phyloP scores from a whole-genome alignment of 2,113 vertebrate genomes.

The Limanda limanda region DNA sequence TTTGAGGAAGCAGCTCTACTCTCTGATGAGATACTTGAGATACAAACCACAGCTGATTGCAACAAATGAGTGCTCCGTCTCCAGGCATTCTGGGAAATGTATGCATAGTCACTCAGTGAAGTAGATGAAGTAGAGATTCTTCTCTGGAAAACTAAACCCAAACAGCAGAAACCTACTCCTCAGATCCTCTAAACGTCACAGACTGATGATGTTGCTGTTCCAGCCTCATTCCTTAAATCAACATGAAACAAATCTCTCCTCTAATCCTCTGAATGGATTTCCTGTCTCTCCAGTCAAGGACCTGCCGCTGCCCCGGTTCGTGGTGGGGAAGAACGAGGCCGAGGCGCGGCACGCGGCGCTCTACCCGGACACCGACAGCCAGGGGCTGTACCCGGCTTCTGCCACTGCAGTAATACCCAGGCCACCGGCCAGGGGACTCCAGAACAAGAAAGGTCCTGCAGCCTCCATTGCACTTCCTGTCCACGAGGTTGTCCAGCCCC shows the following conservation, averaged over 20 bases:
- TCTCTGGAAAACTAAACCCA: not conserved
- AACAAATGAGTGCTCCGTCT: not conserved
- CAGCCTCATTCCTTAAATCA: not conserved
- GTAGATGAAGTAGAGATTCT: not conserved
- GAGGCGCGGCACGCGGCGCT: constrained; percentile 88
- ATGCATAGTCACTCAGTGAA: not conserved
- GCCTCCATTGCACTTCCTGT: constrained; percentile 81
- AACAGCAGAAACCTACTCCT: not conserved
- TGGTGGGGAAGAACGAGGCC: constrained; percentile 94
- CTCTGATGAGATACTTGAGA: not conserved
- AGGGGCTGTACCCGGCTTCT: constrained; percentile 90
- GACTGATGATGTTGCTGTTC: not conserved
- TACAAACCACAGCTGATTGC: no score
- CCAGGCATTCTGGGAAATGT: not conserved
- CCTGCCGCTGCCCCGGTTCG: constrained; percentile 93
- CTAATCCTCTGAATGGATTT: constrained; percentile 25
- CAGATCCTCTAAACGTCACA: not conserved
- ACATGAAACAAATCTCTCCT: constrained; percentile 1
- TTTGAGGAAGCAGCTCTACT: constrained; percentile 23
- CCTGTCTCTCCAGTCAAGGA: constrained; percentile 89
- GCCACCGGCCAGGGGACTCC: constrained; percentile 90
- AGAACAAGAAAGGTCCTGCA: constrained; percentile 88
- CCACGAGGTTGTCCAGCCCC: constrained; percentile 90
- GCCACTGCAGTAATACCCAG: constrained; percentile 92
- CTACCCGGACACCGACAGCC: constrained; percentile 92